Evolutionary conservation across 2,797 vertebrate genomes (phyloP).

Genomic region (Poliocrania exsul): DNA sequence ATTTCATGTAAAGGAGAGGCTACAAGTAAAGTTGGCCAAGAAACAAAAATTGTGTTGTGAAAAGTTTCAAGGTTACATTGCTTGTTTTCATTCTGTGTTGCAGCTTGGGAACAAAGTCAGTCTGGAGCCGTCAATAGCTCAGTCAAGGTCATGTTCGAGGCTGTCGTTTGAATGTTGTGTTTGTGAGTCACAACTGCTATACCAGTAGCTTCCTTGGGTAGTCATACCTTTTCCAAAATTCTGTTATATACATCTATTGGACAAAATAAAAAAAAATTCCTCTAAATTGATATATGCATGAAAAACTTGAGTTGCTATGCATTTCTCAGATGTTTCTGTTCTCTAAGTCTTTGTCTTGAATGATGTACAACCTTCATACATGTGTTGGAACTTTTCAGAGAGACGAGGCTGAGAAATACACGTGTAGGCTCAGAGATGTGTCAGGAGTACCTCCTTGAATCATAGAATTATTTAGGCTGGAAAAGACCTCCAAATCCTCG

Average conservation of each 20-base stretch:
- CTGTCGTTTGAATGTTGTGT: background rate
- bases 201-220: background rate
- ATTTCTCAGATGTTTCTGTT: background rate
- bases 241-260: background rate
- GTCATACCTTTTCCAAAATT: background rate
- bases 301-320: background rate
- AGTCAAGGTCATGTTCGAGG: constrained; percentile 33
- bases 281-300: background rate
- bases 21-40: background rate
- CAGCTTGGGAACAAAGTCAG: constrained; percentile 30
- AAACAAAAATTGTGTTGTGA: constrained; percentile 36
- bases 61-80: constrained; percentile 53
- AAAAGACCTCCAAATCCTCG: background rate
- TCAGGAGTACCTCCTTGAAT: background rate
- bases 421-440: background rate
- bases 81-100: constrained; percentile 42
- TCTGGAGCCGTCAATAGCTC: background rate
- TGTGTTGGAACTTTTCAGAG: background rate
- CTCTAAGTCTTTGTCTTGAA: background rate
- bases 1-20: constrained; percentile 15
- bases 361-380: background rate
- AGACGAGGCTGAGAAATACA: background rate
- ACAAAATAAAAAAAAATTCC: background rate
- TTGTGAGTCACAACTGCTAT: background rate
- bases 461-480: background rate